phyloP scores from a whole-genome alignment of 2,113 vertebrate species.

The Cyphomyrus plagiostoma region DNA sequence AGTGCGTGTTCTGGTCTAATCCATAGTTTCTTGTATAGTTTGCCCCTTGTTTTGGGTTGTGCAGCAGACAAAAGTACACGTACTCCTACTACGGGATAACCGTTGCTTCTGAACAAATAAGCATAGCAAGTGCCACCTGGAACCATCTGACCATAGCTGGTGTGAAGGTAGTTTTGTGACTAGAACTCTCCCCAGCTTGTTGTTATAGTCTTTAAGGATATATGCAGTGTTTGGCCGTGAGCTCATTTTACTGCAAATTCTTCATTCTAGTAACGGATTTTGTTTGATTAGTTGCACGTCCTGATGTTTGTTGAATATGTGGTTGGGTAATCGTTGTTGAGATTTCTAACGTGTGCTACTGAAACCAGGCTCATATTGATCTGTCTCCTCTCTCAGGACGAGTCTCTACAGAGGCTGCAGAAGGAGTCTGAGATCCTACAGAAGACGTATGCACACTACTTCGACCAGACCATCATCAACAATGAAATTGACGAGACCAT shows the following conservation, averaged over 20 bases:
- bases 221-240: background rate
- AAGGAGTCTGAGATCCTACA: constrained; percentile 97
- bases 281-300: background rate
- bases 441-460: constrained; percentile 97
- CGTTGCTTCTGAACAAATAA: background rate
- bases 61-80: background rate
- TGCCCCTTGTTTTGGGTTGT: background rate
- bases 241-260: background rate
- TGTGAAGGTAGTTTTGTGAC: background rate
- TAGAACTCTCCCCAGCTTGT: background rate
- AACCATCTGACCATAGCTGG: background rate
- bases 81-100: background rate
- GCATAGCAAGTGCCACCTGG: background rate
- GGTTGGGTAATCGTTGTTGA: background rate
- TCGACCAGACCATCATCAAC: constrained; percentile 99
- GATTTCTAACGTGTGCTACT: background rate
- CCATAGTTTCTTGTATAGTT: background rate
- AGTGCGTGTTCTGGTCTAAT: background rate
- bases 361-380: background rate
- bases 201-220: background rate
- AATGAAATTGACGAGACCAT: constrained; percentile 99
- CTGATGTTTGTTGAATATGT: background rate
- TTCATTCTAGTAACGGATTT: background rate
- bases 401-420: constrained; percentile 95
- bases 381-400: constrained; percentile 64